A percentile compares a stretch with the other conserved stretches of the same genome.
These are phyloP conservation scores for Saccostrea echinata DNA, from an alignment of 1,140 invertebrate species.

Conservation along the genomic window DNA sequence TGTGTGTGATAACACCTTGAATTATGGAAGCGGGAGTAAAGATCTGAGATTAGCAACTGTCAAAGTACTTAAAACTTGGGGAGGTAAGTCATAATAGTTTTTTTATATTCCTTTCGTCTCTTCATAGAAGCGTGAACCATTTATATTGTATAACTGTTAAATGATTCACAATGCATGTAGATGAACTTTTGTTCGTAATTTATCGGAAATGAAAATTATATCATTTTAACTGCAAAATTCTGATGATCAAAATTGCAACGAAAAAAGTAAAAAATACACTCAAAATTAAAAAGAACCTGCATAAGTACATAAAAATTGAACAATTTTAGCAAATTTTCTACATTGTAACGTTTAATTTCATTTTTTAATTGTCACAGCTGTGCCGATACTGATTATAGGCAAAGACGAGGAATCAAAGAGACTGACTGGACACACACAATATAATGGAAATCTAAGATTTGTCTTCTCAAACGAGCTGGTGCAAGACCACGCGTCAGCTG, in stretches of 20 bases:
- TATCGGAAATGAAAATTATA: too few species aligned
- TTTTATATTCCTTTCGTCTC: not conserved
- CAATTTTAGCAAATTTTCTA: too few species aligned
- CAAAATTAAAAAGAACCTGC: too few species aligned
- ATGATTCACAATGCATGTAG: too few species aligned
- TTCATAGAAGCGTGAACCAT: too few species aligned
- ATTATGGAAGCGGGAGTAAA: slow-evolving; percentile 49
- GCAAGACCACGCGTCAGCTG: slow-evolving; percentile 67
- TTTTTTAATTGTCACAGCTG: too few species aligned
- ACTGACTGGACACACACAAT: slow-evolving; percentile 63
- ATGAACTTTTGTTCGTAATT: too few species aligned
- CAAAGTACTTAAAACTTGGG: slow-evolving; percentile 63
- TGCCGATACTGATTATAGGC: slow-evolving; percentile 60
- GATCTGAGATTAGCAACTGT: slow-evolving; percentile 64
- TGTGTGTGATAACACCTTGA: slow-evolving; percentile 63
- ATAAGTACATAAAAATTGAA: too few species aligned
- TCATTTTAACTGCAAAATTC: too few species aligned
- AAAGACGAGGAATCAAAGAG: slow-evolving; percentile 66
- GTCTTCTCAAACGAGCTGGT: slow-evolving; percentile 65
- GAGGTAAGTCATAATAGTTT: slow-evolving; percentile 51
- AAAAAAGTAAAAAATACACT: too few species aligned
- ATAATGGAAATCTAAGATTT: slow-evolving; percentile 64
- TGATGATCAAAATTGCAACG: too few species aligned
- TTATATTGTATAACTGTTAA: too few species aligned
- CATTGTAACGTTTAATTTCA: not conserved